These are phyloP conservation scores for Aphaenogaster rudis DNA, from an alignment of 1,140 invertebrate species.

Conservation along the genomic window DNA sequence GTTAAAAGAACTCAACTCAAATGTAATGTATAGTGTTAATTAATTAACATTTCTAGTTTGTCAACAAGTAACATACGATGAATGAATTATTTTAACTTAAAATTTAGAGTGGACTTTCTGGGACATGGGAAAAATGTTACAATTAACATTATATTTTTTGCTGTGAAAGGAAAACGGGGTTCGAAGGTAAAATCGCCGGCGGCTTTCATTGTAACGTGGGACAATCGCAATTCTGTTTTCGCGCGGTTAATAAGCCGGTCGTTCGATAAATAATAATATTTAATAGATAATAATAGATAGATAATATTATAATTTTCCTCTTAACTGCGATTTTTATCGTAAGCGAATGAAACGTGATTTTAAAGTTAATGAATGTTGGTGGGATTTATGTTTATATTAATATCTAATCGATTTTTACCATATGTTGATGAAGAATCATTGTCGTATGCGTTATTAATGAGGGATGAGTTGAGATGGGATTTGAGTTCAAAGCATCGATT, in stretches of 20 bases:
- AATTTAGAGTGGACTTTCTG: too few species aligned
- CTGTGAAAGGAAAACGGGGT: background rate
- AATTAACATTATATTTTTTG: too few species aligned
- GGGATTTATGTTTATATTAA: constrained; percentile 7
- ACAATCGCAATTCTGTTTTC: background rate
- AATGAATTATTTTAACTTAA: too few species aligned
- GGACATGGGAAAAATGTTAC: too few species aligned
- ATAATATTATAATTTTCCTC: background rate
- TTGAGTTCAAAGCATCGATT: constrained; percentile 62
- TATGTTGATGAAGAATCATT: background rate
- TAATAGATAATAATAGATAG: background rate
- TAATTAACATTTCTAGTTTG: too few species aligned
- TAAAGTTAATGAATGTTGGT: background rate
- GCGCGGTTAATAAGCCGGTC: background rate
- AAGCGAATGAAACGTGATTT: background rate
- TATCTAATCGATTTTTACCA: background rate
- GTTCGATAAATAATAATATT: background rate
- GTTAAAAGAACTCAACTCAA: too few species aligned
- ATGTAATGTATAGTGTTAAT: too few species aligned
- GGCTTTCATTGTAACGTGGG: background rate
- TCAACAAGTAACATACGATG: too few species aligned
- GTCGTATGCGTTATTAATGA: constrained; percentile 64
- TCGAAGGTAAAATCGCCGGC: constrained; percentile 9
- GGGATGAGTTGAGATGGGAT: constrained; percentile 35
- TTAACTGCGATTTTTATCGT: background rate